Conservation (phyloP, 2,888 invertebrate species). For the Metacarcinus magister region DNA sequence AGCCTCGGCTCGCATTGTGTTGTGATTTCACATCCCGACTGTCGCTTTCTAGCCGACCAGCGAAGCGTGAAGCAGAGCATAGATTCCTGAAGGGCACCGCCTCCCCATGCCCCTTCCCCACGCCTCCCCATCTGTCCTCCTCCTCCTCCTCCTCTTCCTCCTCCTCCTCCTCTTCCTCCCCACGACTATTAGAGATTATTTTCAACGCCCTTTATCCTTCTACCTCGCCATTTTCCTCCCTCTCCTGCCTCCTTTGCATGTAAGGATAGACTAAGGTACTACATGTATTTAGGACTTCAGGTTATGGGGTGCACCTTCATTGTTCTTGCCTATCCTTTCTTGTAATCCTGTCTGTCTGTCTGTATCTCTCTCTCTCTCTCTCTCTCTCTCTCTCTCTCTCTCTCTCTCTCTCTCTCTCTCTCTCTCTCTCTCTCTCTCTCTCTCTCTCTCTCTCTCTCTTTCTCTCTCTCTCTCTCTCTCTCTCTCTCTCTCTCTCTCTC, state of each 20-base stretch:
- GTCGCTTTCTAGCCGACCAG: background rate
- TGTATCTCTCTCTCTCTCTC: too few relatives aligned
- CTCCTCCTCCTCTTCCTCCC: background rate
- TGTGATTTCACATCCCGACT: background rate
- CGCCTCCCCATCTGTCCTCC: background rate
- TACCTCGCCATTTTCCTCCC: background rate
- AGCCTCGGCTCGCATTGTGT: conserved; percentile 17
- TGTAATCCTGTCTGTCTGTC: too few relatives aligned
- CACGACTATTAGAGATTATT: background rate
- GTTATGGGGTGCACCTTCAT: background rate
- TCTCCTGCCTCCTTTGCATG: background rate
- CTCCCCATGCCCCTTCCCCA: background rate
- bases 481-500: too few relatives aligned
- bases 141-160: background rate
- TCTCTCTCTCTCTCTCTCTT: too few relatives aligned
- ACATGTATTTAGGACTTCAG: too few relatives aligned
- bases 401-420: too few relatives aligned
- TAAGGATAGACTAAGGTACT: too few relatives aligned
- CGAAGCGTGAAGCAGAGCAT: conserved; percentile 26
- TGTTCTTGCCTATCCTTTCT: background rate
- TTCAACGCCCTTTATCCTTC: background rate
- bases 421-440: too few relatives aligned
- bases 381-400: too few relatives aligned
- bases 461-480: too few relatives aligned
- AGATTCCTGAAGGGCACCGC: background rate